Evolutionary conservation across 2,888 invertebrate species (phyloP).

Genomic region (Lottia scabra): DNA sequence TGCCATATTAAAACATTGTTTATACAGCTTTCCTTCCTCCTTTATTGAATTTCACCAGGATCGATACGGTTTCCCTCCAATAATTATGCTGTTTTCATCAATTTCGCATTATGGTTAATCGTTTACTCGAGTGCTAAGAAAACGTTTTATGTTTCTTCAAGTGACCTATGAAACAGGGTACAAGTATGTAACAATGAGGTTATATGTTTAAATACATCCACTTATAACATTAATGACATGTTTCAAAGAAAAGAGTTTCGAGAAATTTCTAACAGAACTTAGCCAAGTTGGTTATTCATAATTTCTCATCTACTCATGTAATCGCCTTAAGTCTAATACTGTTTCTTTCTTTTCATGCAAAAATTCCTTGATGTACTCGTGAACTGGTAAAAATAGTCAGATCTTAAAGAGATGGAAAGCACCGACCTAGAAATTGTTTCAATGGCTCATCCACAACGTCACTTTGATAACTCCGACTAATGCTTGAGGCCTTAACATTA

Average conservation of each 20-base stretch:
- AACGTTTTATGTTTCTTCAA: neutral
- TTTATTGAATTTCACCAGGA: neutral
- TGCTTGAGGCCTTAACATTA: constrained; percentile 1
- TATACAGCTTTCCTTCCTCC: neutral
- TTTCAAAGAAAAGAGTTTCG: neutral
- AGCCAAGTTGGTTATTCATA: too few species aligned
- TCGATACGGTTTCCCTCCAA: neutral
- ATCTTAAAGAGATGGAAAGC: neutral
- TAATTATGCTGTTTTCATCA: neutral
- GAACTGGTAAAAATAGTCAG: neutral
- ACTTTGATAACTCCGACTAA: neutral
- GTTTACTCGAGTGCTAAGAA: neutral
- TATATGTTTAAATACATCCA: neutral
- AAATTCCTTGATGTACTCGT: neutral
- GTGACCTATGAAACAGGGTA: neutral
- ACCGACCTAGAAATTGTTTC: constrained; percentile 4
- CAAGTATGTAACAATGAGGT: neutral
- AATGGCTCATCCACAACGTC: neutral
- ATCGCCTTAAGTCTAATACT: neutral
- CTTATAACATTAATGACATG: neutral
- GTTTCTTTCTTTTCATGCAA: neutral
- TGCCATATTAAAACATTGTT: neutral
- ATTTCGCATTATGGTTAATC: constrained; percentile 1
- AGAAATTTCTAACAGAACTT: too few species aligned
- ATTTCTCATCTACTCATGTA: neutral